These are phyloP conservation scores for Crepidodera aurea DNA, from an alignment of 2,888 invertebrate genomes.

Conservation along the genomic window DNA sequence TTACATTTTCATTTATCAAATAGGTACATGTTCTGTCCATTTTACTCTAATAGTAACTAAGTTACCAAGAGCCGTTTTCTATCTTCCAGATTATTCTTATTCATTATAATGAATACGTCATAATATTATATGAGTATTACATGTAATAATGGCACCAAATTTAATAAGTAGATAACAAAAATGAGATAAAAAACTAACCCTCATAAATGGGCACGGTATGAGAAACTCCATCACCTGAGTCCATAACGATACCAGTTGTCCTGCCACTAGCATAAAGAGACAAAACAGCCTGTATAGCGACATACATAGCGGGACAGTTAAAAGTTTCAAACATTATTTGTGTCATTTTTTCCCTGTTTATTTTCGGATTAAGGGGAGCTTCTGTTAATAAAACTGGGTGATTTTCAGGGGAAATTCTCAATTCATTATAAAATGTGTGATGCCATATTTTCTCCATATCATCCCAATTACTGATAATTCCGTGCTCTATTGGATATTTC, in stretches of 20 bases:
- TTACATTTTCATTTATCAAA: too few relatives aligned
- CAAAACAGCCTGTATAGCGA: conserved; percentile 77
- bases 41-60: too few relatives aligned
- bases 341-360: conserved; percentile 84
- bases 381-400: conserved; percentile 81
- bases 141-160: too few relatives aligned
- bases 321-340: conserved; percentile 71
- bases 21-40: background rate
- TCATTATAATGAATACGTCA: too few relatives aligned
- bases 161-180: too few relatives aligned
- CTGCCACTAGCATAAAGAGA: conserved; percentile 78
- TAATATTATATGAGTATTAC: too few relatives aligned
- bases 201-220: conserved; percentile 80
- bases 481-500: conserved; percentile 81
- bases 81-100: too few relatives aligned
- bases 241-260: conserved; percentile 77
- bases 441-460: conserved; percentile 92
- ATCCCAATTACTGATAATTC: conserved; percentile 83
- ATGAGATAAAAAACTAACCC: conserved; percentile 61
- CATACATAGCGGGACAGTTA: conserved; percentile 71
- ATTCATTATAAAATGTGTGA: conserved; percentile 83
- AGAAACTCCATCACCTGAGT: conserved; percentile 77
- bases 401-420: conserved; percentile 81
- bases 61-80: too few relatives aligned
- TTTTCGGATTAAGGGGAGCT: conserved; percentile 81